Percentiles rank a stretch among this genome's conserved stretches.
These are phyloP conservation scores for Bombyx mandarina DNA, from an alignment of 1,140 invertebrate genomes.

Conservation along the genomic window DNA sequence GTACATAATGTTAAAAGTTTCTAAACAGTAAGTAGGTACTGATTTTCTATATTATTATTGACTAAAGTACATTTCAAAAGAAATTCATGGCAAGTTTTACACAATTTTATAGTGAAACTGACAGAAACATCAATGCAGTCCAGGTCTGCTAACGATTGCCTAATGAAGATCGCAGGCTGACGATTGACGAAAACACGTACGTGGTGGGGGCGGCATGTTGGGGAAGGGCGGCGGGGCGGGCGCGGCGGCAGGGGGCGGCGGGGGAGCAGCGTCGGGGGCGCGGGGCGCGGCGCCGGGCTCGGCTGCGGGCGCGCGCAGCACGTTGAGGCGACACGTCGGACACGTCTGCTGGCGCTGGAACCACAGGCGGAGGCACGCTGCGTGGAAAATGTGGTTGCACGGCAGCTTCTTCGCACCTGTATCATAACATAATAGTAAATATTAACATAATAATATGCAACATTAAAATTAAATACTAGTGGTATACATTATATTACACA, in stretches of 20 bases:
- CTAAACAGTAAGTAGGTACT: too few relatives aligned
- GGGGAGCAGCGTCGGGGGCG: slow-evolving; percentile 13
- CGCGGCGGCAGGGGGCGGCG: slow-evolving; percentile 70
- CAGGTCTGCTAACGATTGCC: slow-evolving; percentile 77
- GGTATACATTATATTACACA: too few relatives aligned
- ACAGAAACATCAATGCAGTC: slow-evolving; percentile 30
- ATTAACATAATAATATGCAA: neutral
- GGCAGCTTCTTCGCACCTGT: slow-evolving; percentile 95
- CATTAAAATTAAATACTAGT: too few relatives aligned
- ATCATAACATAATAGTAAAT: neutral
- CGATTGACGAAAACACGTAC: neutral
- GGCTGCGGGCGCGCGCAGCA: slow-evolving; percentile 80
- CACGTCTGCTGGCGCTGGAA: slow-evolving; percentile 99
- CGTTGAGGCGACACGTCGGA: slow-evolving; percentile 98
- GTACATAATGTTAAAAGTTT: too few relatives aligned
- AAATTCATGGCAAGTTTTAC: too few relatives aligned
- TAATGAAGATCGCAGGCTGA: neutral
- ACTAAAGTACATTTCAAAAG: too few relatives aligned
- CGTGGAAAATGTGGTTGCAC: slow-evolving; percentile 99
- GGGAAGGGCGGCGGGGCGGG: slow-evolving; percentile 46
- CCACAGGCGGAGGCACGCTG: slow-evolving; percentile 98
- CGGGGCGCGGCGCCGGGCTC: slow-evolving; percentile 41
- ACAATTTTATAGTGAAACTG: too few relatives aligned
- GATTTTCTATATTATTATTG: too few relatives aligned
- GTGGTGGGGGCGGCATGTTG: slow-evolving; percentile 26